Conservation (phyloP, 2,888 invertebrate genomes). For the Polyommatus iphigenia region DNA sequence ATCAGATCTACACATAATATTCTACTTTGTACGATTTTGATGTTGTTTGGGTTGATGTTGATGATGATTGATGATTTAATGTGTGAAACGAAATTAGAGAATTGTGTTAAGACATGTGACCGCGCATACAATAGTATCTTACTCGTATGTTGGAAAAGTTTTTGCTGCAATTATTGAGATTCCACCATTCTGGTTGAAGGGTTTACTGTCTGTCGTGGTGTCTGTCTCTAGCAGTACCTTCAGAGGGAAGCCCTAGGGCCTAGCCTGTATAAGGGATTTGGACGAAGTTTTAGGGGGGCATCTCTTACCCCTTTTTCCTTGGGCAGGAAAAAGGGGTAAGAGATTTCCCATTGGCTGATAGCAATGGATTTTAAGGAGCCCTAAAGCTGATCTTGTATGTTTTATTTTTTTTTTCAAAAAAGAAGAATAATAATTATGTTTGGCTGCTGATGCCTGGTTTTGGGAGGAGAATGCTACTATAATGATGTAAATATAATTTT, state of each 20-base stretch:
- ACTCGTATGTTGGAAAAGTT: slow-evolving; percentile 6
- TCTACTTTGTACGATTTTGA: neutral
- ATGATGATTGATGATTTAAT: neutral
- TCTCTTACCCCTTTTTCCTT: too few relatives aligned
- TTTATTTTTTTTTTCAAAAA: too few relatives aligned
- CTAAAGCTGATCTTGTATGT: too few relatives aligned
- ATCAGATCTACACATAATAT: neutral
- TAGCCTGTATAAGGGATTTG: neutral
- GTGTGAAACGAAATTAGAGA: slow-evolving; percentile 17
- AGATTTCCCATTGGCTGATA: too few relatives aligned
- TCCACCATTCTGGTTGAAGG: neutral
- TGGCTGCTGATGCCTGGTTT: too few relatives aligned
- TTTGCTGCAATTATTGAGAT: neutral
- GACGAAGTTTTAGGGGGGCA: too few relatives aligned
- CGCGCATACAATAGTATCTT: neutral
- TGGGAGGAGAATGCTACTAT: too few relatives aligned
- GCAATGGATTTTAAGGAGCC: too few relatives aligned
- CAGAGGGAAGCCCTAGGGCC: neutral
- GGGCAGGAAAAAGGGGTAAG: too few relatives aligned
- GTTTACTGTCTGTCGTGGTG: neutral
- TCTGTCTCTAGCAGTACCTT: neutral
- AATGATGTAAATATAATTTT: too few relatives aligned
- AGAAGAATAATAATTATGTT: too few relatives aligned
- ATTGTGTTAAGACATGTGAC: slow-evolving; percentile 15
- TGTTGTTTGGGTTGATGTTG: neutral